Evolutionary conservation across 2,888 invertebrate species (phyloP).

Genomic region (Folsomia candida): DNA sequence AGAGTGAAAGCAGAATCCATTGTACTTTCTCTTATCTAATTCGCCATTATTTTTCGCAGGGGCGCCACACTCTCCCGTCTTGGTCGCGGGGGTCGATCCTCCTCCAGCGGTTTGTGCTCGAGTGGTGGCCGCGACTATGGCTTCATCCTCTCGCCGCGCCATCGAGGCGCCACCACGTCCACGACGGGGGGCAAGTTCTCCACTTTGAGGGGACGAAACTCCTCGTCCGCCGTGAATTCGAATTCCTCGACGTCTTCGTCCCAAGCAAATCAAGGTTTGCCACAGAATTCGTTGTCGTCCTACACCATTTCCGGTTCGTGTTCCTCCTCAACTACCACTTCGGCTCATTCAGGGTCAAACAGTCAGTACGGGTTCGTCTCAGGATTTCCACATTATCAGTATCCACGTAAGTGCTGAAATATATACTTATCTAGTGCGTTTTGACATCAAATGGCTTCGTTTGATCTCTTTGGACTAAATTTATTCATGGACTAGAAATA

Average conservation of each 20-base stretch:
- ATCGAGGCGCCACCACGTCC: constrained; percentile 19
- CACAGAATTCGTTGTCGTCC: constrained; percentile 32
- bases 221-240: constrained; percentile 16
- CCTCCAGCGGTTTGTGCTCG: no score
- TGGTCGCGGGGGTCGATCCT: no score
- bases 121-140: constrained; percentile 34
- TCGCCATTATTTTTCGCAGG: no score
- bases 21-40: no score
- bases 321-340: constrained; percentile 27
- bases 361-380: constrained; percentile 31
- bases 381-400: not conserved
- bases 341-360: constrained; percentile 22
- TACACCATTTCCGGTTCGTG: constrained; percentile 33
- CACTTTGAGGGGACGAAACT: constrained; percentile 29
- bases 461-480: no score
- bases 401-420: constrained; percentile 3
- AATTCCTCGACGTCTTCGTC: not conserved
- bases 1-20: no score
- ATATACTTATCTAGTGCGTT: no score
- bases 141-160: constrained; percentile 18
- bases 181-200: no score
- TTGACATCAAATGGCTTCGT: no score
- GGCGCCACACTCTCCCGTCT: no score
- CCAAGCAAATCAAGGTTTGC: constrained; percentile 1
- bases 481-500: no score